A percentile compares a stretch with the other conserved stretches of the same genome.
Evolutionary conservation across 1,140 invertebrate genomes (phyloP).

Genomic region (Vollenhovia emeryi): DNA sequence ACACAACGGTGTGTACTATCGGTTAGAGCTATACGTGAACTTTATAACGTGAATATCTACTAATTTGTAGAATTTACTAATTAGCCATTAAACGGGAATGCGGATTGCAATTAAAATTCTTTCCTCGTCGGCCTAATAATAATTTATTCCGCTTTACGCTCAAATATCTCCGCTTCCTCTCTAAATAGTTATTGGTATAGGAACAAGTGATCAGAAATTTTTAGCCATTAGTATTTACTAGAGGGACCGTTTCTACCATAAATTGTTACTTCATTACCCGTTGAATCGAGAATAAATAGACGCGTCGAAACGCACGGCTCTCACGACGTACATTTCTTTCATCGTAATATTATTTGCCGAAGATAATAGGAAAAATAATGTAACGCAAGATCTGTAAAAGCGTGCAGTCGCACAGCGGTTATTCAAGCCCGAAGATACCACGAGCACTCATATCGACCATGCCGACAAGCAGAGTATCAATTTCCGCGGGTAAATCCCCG

Average conservation of each 20-base stretch:
- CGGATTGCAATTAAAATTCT: constrained; percentile 51
- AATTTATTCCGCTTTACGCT: constrained; percentile 36
- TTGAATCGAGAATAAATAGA: not conserved
- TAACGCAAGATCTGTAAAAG: not conserved
- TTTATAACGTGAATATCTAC: constrained; percentile 47
- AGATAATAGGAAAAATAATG: constrained; percentile 21
- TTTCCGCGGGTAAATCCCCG: constrained; percentile 76
- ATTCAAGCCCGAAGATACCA: constrained; percentile 50
- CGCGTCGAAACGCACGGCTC: not conserved
- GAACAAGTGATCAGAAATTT: not conserved
- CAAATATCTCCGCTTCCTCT: constrained; percentile 2
- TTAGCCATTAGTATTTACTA: not conserved
- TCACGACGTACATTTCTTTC: not conserved
- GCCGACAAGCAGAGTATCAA: constrained; percentile 76
- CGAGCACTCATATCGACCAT: constrained; percentile 59
- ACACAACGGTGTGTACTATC: constrained; percentile 14
- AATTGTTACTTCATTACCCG: not conserved
- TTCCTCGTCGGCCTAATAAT: not conserved
- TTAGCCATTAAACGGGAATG: constrained; percentile 50
- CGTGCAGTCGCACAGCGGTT: not conserved
- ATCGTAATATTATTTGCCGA: constrained; percentile 3
- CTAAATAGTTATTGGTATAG: not conserved
- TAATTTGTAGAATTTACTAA: constrained; percentile 58
- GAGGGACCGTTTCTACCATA: not conserved
- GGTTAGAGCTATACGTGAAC: constrained; percentile 37